These are phyloP conservation scores for Drosophila nikananu DNA, from an alignment of 1,140 invertebrate species.

Conservation along the genomic window DNA sequence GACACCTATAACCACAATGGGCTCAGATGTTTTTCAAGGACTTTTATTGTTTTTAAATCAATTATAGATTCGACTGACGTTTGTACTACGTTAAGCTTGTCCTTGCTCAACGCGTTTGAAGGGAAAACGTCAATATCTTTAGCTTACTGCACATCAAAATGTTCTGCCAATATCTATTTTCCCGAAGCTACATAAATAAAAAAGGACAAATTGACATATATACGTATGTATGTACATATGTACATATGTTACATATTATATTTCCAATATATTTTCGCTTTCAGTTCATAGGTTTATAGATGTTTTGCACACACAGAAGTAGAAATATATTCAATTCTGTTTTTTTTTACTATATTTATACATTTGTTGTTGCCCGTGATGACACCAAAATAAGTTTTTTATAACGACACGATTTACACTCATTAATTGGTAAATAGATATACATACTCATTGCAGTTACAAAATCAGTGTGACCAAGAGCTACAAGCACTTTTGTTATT, in stretches of 20 bases:
- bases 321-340: background rate
- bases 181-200: conserved; percentile 14
- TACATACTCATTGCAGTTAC: conserved; percentile 40
- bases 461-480: conserved; percentile 22
- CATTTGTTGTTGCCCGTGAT: conserved; percentile 20
- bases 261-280: background rate
- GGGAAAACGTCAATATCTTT: conserved; percentile 6
- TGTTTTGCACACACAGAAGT: conserved; percentile 1
- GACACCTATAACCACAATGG: background rate
- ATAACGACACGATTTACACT: conserved; percentile 28
- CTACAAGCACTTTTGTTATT: background rate
- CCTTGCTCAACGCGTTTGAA: background rate
- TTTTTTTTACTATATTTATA: conserved; percentile 1
- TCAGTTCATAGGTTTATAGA: background rate
- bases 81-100: conserved; percentile 1
- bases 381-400: conserved; percentile 24
- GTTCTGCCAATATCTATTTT: conserved; percentile 13
- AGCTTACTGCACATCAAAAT: conserved; percentile 12
- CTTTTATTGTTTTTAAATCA: conserved; percentile 20
- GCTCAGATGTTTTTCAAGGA: conserved; percentile 3
- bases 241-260: conserved; percentile 24
- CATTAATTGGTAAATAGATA: conserved; percentile 44
- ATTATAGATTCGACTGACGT: conserved; percentile 8
- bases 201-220: conserved; percentile 16
- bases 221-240: background rate